A percentile compares a stretch with the other conserved stretches of the same genome.
These are phyloP conservation scores for Perizoma flavofasciatum DNA, from an alignment of 2,888 invertebrate species.

Conservation along the genomic window DNA sequence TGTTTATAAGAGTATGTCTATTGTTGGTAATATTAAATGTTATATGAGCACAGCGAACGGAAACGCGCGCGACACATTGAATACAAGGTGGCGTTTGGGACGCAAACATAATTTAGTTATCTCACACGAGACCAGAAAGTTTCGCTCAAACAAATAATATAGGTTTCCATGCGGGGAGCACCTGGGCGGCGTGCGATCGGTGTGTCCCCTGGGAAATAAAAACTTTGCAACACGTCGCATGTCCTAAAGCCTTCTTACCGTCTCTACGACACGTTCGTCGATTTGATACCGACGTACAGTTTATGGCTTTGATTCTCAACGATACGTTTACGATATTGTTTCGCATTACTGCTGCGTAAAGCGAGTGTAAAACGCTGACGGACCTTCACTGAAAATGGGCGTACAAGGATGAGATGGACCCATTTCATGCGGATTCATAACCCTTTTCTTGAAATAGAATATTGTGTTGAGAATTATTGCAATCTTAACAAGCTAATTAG, in stretches of 20 bases:
- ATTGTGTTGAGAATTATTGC: conserved; percentile 11
- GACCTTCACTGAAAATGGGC: conserved; percentile 24
- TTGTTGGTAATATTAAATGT: conserved; percentile 38
- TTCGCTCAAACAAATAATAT: conserved; percentile 82
- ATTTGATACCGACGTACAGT: conserved; percentile 75
- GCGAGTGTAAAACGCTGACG: conserved; percentile 53
- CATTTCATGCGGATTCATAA: conserved; percentile 25
- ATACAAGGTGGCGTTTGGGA: conserved; percentile 68
- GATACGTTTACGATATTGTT: conserved; percentile 79
- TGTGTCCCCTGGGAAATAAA: conserved; percentile 82
- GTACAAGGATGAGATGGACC: conserved; percentile 16
- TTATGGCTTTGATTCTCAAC: conserved; percentile 80
- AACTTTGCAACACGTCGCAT: conserved; percentile 83
- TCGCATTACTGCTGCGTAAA: conserved; percentile 68
- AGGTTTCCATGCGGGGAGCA: conserved; percentile 78
- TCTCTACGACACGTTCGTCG: conserved; percentile 75
- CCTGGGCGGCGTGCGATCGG: conserved; percentile 82
- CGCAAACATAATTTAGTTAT: conserved; percentile 81
- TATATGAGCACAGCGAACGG: conserved; percentile 52
- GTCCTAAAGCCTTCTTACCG: conserved; percentile 80
- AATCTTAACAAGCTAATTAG: no score
- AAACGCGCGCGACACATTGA: conserved; percentile 60
- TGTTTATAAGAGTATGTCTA: not conserved
- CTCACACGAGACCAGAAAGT: conserved; percentile 80
- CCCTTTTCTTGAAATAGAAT: conserved; percentile 26